Conservation (phyloP, 2,888 invertebrate species). For the Pherbina coryleti region DNA sequence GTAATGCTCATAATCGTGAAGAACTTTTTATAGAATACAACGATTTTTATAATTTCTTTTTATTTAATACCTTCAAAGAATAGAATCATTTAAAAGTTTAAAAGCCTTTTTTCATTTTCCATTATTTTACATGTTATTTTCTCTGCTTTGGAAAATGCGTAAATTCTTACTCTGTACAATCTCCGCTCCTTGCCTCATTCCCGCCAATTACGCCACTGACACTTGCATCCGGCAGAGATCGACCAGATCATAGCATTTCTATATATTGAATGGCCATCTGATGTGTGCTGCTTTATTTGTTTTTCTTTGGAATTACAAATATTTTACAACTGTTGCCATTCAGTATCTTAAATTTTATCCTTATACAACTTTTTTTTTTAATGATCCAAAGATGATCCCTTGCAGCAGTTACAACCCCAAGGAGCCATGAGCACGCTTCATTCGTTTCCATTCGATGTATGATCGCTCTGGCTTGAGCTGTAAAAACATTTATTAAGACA, state of each 20-base stretch:
- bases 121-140: no score
- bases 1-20: no score
- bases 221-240: background rate
- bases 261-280: background rate
- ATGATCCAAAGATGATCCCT: conserved; percentile 16
- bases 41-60: no score
- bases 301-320: background rate
- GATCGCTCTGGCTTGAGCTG: background rate
- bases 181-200: background rate
- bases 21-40: no score
- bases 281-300: conserved; percentile 11
- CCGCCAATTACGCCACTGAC: background rate
- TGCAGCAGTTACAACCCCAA: background rate
- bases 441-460: background rate
- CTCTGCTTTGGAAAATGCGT: no score
- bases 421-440: conserved; percentile 3
- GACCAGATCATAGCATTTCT: background rate
- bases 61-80: no score
- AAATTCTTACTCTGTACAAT: no score
- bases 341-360: background rate
- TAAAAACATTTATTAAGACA: conserved; percentile 7
- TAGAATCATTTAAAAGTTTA: no score
- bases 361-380: background rate
- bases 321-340: background rate
- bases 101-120: no score